Conservation (phyloP, 1,140 invertebrate species). For the Contarinia nasturtii region DNA sequence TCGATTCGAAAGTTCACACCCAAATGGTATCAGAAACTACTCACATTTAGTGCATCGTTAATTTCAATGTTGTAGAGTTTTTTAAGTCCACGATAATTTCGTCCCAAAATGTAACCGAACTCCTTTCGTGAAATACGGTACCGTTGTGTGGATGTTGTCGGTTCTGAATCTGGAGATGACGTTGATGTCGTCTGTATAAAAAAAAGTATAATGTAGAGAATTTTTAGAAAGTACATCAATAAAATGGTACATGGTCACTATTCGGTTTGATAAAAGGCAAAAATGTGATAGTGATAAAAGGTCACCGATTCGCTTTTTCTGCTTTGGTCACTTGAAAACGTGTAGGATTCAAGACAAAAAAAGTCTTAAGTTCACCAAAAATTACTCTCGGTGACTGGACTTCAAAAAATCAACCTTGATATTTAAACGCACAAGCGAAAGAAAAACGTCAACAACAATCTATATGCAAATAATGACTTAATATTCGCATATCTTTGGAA, state of each 20-base stretch:
- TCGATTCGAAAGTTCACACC: background rate
- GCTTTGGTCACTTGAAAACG: too few relatives aligned
- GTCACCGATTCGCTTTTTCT: background rate
- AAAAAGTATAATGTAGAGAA: background rate
- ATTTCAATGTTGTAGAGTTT: slow-evolving; percentile 17
- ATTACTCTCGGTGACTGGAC: too few relatives aligned
- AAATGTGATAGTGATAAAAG: background rate
- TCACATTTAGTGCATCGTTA: slow-evolving; percentile 15
- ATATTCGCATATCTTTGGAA: too few relatives aligned
- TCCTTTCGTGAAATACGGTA: slow-evolving; percentile 21
- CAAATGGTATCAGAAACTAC: background rate
- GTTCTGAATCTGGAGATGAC: slow-evolving; percentile 6
- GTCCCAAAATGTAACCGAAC: slow-evolving; percentile 17
- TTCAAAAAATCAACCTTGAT: too few relatives aligned
- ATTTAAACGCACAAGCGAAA: too few relatives aligned
- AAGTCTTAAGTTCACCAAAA: too few relatives aligned
- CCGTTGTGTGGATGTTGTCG: slow-evolving; percentile 13
- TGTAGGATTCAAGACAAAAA: too few relatives aligned
- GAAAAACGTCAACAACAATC: too few relatives aligned
- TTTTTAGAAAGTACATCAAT: background rate
- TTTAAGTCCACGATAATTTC: slow-evolving; percentile 19
- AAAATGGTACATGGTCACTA: background rate
- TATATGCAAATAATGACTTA: too few relatives aligned
- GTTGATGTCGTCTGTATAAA: background rate
- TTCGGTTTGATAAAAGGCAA: background rate